Evolutionary conservation across 2,113 vertebrate genomes (phyloP), one percentile per base, ranked within the genome.

Genomic region (Rhinoderma darwinii): DNA sequence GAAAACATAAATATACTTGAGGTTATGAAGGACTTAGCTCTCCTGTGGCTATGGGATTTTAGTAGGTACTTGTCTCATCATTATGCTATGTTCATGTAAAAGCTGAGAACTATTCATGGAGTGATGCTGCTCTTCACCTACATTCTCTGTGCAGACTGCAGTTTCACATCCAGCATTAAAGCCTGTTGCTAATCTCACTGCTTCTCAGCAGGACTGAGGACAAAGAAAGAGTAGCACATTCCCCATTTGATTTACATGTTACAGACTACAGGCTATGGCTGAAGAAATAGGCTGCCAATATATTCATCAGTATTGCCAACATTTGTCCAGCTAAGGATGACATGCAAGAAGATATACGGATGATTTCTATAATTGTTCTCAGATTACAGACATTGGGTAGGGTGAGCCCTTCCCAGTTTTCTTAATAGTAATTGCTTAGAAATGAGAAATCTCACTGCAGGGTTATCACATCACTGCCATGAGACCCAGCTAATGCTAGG

Each of bases 401-500:
- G 27, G 35, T 35, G 18, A 35, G 27, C 30, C 44, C 30, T 79
- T 51, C 47, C 76, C 76, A 79, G 77, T 39, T 59, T 80, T 37
- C 41, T 88, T 91, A 86, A 72, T 90, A 59, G 79, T 91, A 91
- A 92, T 88, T 87, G 88, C 82, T 88, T 89, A 88, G 76, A 77
- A 76, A 85, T 90, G 72, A 88, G 82, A 92, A 91, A 84, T 92
- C 89, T 89, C 84, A 83, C 63, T 88, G 85, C 61, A 80, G 63
- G 85, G 44, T 91, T 89, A 89, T 84, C 90, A 84, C 89, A 89
- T 89, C 87, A 7, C 84, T 84, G 90, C 89, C 61, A 86, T 51
- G 89, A 86, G 78, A 91, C 85, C 87, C 91, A 88, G 83, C 89
- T 91, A 93, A 92, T 92, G 91, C 63, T 63, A 90, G 86, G 89